Percentiles rank a stretch among this genome's conserved stretches.
Conservation (phyloP, 2,113 vertebrate species). For the Halcyon senegalensis region DNA sequence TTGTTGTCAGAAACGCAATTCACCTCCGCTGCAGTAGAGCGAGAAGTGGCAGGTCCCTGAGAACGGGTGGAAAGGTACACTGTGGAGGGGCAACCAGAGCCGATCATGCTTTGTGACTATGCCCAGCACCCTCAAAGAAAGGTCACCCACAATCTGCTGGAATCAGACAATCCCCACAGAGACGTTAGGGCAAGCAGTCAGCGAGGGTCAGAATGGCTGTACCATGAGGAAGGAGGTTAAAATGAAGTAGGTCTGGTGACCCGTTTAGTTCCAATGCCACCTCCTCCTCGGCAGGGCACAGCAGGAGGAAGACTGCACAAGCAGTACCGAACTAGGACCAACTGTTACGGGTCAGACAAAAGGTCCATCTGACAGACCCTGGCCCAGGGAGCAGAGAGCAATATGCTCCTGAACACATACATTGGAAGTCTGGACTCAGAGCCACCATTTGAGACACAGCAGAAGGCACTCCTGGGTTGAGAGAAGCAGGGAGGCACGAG, state of each 20-base stretch:
- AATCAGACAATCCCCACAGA: no score
- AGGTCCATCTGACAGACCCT: neutral
- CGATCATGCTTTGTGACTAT: neutral
- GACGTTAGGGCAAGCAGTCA: neutral
- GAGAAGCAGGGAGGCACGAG: neutral
- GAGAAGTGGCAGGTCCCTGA: neutral
- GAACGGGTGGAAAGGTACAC: neutral
- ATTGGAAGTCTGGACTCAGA: neutral
- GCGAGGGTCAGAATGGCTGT: neutral
- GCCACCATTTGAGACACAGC: neutral
- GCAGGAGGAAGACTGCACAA: neutral
- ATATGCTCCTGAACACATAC: neutral
- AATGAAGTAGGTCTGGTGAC: neutral
- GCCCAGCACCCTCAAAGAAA: neutral
- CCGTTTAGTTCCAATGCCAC: neutral
- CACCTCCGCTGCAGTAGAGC: neutral
- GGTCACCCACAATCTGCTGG: neutral
- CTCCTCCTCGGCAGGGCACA: neutral
- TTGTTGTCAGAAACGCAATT: neutral
- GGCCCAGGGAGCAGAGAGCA: neutral
- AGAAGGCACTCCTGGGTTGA: neutral
- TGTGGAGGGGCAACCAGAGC: no score
- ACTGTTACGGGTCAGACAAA: neutral
- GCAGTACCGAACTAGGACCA: neutral
- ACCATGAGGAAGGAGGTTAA: neutral